Percentiles rank a stretch among this genome's conserved stretches.
These are phyloP conservation scores for Mamestra brassicae DNA, from an alignment of 2,888 invertebrate species.

Conservation along the genomic window DNA sequence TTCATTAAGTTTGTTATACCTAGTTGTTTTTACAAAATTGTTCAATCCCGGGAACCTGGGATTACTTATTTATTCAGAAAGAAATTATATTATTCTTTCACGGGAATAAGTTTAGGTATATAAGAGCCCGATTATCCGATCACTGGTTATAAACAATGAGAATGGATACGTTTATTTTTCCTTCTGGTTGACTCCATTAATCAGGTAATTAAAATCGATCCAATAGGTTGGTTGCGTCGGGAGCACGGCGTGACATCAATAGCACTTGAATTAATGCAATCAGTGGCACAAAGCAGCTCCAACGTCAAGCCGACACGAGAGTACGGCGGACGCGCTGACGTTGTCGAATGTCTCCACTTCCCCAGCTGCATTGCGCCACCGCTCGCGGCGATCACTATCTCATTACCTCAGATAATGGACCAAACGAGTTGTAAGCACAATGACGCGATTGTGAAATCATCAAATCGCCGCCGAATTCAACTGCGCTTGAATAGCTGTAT, in stretches of 20 bases:
- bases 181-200: neutral
- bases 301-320: neutral
- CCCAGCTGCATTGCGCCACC: constrained; percentile 31
- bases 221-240: constrained; percentile 2
- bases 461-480: constrained; percentile 6
- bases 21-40: too few relatives aligned
- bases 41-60: too few relatives aligned
- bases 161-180: neutral
- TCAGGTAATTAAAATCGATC: neutral
- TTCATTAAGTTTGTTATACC: too few relatives aligned
- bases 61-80: too few relatives aligned
- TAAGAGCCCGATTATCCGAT: too few relatives aligned
- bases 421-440: constrained; percentile 35
- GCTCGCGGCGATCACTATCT: constrained; percentile 25
- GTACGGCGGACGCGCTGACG: neutral
- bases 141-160: too few relatives aligned
- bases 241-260: constrained; percentile 8
- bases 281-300: constrained; percentile 41
- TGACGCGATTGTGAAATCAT: constrained; percentile 37
- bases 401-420: constrained; percentile 33
- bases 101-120: too few relatives aligned
- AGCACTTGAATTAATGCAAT: constrained; percentile 40
- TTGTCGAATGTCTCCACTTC: neutral
- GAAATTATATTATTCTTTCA: too few relatives aligned
- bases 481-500: constrained; percentile 8